Evolutionary conservation across 2,888 invertebrate species (phyloP).

Genomic region (Tenthredo livida): DNA sequence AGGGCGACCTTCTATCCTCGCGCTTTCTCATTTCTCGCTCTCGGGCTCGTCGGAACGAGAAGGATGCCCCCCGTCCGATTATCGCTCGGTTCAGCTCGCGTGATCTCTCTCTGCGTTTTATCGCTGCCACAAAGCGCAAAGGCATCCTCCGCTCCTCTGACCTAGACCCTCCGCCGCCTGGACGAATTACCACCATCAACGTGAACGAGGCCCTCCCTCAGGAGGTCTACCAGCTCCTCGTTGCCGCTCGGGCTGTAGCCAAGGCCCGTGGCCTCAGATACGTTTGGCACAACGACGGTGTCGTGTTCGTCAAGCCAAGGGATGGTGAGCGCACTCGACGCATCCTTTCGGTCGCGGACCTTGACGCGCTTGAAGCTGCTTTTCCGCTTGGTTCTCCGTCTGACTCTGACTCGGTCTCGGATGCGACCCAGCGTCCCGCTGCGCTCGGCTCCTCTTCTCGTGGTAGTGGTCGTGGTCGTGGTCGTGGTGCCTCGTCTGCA

Average conservation of each 20-base stretch:
- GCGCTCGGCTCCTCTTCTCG: too few species aligned
- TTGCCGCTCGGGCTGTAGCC: background rate
- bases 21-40: background rate
- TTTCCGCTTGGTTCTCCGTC: background rate
- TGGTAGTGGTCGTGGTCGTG: too few species aligned
- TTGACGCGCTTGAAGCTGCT: background rate
- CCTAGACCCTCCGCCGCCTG: too few species aligned
- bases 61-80: background rate
- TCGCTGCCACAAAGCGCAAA: too few species aligned
- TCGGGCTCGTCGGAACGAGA: background rate
- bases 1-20: background rate
- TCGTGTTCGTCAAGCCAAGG: background rate
- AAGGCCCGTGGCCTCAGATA: too few species aligned
- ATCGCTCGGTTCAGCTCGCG: background rate
- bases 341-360: background rate
- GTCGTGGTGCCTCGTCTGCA: too few species aligned
- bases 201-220: slow-evolving; percentile 13
- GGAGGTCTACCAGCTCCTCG: background rate
- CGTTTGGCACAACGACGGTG: background rate
- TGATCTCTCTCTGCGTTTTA: background rate
- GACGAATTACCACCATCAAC: too few species aligned
- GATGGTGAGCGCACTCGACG: background rate
- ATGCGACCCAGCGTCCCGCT: too few species aligned
- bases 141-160: too few species aligned
- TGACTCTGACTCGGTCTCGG: too few species aligned